Base-by-base conservation (phyloP, 2,888 invertebrate genomes). In the Bhutanitis thaidina region DNA sequence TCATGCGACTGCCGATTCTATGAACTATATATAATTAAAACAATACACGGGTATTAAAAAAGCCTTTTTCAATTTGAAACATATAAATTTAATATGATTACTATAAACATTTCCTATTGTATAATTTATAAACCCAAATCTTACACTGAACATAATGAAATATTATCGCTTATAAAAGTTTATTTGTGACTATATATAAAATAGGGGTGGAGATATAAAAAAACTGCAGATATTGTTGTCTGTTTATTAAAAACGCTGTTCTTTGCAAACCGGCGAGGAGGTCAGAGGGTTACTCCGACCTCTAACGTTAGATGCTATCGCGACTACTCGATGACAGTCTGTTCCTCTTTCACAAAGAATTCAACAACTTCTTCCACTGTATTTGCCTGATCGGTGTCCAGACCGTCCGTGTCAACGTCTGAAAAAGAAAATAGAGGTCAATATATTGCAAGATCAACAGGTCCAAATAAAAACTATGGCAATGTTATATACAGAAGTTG, bases 271-370 rank as follows among this genome's bases (percentile, higher is more conserved):
- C 49, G 16, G 50, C 61, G 12, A 14, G 13, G 77, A 79, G 80
- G 78, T 53, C 80, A 75, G 71, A 57, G 27, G 8, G 20, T n/a
- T n/a, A 57, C 52, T 59, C 77, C 76, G 80, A 76, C 86, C 81
- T 74, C 75, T 47, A 63, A 76, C 74, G 73, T 68, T 60, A 49
- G 43, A 53, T 47, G 40, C 56, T 68, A 84, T 86, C 77, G 71
- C 68, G 84, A 87, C 83, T 94, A 95, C 91, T 96, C 96, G 76
- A 96, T 90, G 64, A 93, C 83, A 14, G 93, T 94, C 71, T 93
- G 92, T 92, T 98, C 98, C 91, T 98, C 97, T 92, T 98, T 98
- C 79, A 98, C 93, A 91, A 98, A 96, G 94, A 98, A 98, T 94
- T 98, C 98, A 72, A 98, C 95, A 74, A 95, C 92, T 91, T 98